These are phyloP conservation scores for Crotalus helleri DNA, from an alignment of 2,113 vertebrate species.

Conservation along the genomic window DNA sequence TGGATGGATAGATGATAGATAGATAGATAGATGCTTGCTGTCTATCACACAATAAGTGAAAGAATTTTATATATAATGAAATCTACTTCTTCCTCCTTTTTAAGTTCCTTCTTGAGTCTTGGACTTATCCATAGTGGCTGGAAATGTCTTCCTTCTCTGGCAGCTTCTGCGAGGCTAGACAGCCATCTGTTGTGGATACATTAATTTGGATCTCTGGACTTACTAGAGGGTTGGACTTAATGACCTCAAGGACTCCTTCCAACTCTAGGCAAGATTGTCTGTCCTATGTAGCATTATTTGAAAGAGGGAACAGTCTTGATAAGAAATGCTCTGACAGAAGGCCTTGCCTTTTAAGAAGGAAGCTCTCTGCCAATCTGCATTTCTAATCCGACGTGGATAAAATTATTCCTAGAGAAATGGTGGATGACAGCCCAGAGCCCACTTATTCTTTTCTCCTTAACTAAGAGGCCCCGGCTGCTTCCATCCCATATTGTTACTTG, in stretches of 20 bases:
- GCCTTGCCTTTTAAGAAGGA: not conserved
- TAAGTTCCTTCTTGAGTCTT: not conserved
- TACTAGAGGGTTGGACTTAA: not conserved
- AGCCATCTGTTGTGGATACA: not conserved
- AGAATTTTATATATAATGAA: too few species aligned
- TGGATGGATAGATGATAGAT: too few species aligned
- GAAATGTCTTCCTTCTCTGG: not conserved
- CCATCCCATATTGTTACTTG: slow-evolving; percentile 22
- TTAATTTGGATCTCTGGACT: not conserved
- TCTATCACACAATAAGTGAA: too few species aligned
- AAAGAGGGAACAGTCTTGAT: not conserved
- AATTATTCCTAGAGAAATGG: not conserved
- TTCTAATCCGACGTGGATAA: not conserved
- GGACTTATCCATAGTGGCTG: not conserved
- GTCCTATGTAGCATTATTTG: not conserved
- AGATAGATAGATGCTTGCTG: too few species aligned
- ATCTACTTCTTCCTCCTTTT: not conserved
- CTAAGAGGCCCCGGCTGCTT: not conserved
- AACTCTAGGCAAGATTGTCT: not conserved
- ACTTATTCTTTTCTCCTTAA: slow-evolving; percentile 31
- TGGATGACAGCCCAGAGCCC: not conserved
- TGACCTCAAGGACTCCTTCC: not conserved
- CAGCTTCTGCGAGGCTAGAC: not conserved
- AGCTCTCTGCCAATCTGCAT: not conserved
- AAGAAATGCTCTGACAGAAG: not conserved